These are phyloP conservation scores for Gobiocypris rarus DNA, from an alignment of 2,113 vertebrate genomes.

Conservation along the genomic window DNA sequence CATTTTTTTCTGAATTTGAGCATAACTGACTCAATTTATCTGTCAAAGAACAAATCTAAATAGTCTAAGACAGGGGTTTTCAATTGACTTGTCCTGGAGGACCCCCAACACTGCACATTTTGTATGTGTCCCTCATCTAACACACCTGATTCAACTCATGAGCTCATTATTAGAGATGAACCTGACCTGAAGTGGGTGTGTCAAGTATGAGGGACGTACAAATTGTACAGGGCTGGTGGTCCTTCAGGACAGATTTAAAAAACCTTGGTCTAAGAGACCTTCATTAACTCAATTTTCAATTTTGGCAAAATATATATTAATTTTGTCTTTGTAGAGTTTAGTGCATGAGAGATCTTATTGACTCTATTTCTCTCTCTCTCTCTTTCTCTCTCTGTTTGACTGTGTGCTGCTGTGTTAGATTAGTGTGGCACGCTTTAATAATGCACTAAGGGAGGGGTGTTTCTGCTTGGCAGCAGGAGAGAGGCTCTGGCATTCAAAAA, in stretches of 20 bases:
- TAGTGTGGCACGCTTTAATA: conserved; percentile 55
- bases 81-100: no score
- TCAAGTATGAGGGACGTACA: no score
- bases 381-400: conserved; percentile 7
- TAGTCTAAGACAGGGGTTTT: no score
- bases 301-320: background rate
- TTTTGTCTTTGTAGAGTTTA: background rate
- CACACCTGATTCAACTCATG: no score
- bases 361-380: background rate
- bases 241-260: no score
- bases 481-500: conserved; percentile 53
- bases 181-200: no score
- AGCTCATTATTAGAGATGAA: no score
- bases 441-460: conserved; percentile 40
- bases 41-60: background rate
- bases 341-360: background rate
- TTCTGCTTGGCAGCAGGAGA: conserved; percentile 26
- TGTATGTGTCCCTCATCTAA: no score
- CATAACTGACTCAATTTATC: background rate
- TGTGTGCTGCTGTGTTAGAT: conserved; percentile 41
- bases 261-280: background rate
- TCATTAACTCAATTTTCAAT: background rate
- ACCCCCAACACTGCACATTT: no score
- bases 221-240: no score
- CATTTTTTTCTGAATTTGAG: background rate